A percentile compares a stretch with the other conserved stretches of the same genome.
These are phyloP conservation scores for Epinotia ramella DNA, from an alignment of 2,888 invertebrate species.

Conservation along the genomic window DNA sequence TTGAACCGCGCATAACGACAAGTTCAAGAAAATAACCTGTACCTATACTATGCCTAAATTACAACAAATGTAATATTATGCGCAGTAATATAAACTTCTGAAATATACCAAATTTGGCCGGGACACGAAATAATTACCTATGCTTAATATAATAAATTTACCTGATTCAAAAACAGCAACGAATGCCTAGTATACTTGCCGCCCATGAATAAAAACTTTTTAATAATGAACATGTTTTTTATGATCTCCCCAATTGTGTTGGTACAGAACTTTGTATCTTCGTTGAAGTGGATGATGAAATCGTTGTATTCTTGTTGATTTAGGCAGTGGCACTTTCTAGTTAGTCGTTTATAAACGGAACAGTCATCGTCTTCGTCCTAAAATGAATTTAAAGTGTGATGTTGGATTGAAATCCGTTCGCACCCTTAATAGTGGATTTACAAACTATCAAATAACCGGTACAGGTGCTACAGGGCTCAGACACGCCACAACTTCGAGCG, in stretches of 20 bases:
- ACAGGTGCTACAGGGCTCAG: too few relatives aligned
- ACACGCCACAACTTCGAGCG: too few relatives aligned
- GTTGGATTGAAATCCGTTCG: neutral
- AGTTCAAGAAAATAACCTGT: too few relatives aligned
- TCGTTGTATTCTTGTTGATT: conserved; percentile 72
- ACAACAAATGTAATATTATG: too few relatives aligned
- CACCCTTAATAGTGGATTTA: neutral
- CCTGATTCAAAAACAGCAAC: conserved; percentile 74
- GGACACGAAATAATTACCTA: neutral
- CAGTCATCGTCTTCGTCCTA: conserved; percentile 72
- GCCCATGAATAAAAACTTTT: conserved; percentile 77
- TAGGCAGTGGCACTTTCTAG: conserved; percentile 73
- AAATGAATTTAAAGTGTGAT: neutral
- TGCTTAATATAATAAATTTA: conserved; percentile 46
- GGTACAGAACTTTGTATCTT: conserved; percentile 67
- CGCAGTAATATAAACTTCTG: too few relatives aligned
- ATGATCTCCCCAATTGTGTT: conserved; percentile 73
- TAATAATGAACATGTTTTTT: conserved; percentile 74
- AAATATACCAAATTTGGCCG: too few relatives aligned
- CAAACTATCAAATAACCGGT: too few relatives aligned
- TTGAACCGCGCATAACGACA: too few relatives aligned
- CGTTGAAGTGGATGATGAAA: conserved; percentile 76
- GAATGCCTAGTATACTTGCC: conserved; percentile 69
- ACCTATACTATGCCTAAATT: too few relatives aligned
- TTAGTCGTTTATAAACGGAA: conserved; percentile 72